Evolutionary conservation across 2,888 invertebrate genomes (phyloP).

Genomic region (Hemistola chrysoprasaria): DNA sequence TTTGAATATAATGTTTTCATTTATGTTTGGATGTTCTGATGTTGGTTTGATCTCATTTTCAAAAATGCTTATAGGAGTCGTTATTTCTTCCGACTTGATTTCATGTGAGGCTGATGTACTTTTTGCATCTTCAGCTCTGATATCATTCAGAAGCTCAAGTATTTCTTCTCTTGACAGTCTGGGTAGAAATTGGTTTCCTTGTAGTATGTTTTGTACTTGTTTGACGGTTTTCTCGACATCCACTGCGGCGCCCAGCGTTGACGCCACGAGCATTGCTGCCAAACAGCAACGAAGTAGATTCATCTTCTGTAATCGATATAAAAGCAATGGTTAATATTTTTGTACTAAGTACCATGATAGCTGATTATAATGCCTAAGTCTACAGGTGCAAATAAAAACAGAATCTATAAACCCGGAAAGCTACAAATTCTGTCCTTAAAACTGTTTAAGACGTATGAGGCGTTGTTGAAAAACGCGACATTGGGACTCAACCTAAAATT

Average conservation of each 20-base stretch:
- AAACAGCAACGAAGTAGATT: slow-evolving; percentile 57
- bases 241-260: slow-evolving; percentile 48
- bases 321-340: slow-evolving; percentile 2
- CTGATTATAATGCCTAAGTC: too few relatives aligned
- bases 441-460: too few relatives aligned
- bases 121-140: slow-evolving; percentile 78
- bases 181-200: slow-evolving; percentile 83
- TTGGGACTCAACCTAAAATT: too few relatives aligned
- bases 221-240: slow-evolving; percentile 84
- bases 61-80: slow-evolving; percentile 40
- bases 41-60: slow-evolving; percentile 52
- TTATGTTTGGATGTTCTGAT: slow-evolving; percentile 30
- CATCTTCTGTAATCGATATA: slow-evolving; percentile 62
- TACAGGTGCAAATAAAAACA: too few relatives aligned
- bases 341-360: background rate
- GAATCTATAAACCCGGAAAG: too few relatives aligned
- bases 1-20: slow-evolving; percentile 33
- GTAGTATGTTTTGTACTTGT: slow-evolving; percentile 85
- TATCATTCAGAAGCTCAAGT: slow-evolving; percentile 85
- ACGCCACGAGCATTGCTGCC: slow-evolving; percentile 42
- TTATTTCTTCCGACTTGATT: slow-evolving; percentile 34
- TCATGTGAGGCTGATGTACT: slow-evolving; percentile 46
- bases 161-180: slow-evolving; percentile 85
- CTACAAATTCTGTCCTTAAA: too few relatives aligned
- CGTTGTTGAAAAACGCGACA: too few relatives aligned